Percentiles rank a stretch among this genome's conserved stretches.
These are phyloP conservation scores for Riparia riparia DNA, from an alignment of 2,113 vertebrate species.

Conservation along the genomic window DNA sequence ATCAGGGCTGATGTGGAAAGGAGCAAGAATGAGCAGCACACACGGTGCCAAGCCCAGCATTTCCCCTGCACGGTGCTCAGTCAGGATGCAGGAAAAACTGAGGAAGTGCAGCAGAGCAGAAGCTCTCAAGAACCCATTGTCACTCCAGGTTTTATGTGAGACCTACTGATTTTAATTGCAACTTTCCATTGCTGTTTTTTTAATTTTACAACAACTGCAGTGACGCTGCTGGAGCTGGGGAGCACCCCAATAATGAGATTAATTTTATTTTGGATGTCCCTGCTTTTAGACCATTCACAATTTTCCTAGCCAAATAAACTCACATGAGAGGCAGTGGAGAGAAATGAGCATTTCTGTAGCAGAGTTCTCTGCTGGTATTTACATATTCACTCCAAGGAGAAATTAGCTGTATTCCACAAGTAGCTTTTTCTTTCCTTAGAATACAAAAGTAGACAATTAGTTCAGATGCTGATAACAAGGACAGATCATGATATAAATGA, in stretches of 20 bases:
- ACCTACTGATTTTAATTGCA: neutral
- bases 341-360: neutral
- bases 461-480: neutral
- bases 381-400: neutral
- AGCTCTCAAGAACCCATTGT: neutral
- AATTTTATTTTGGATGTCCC: neutral
- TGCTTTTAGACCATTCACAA: neutral
- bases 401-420: neutral
- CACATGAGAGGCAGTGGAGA: neutral
- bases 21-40: neutral
- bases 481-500: neutral
- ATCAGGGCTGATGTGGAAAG: neutral
- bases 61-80: neutral
- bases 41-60: fast-evolving
- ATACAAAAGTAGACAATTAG: neutral
- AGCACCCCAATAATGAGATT: neutral
- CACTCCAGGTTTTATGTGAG: neutral
- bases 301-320: neutral
- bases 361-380: neutral
- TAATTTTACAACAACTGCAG: neutral
- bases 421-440: neutral
- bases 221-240: neutral
- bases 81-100: neutral
- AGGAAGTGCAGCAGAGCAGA: neutral
- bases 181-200: neutral